Evolutionary conservation across 2,888 invertebrate genomes (phyloP).

Genomic region (Drosophila falleni): DNA sequence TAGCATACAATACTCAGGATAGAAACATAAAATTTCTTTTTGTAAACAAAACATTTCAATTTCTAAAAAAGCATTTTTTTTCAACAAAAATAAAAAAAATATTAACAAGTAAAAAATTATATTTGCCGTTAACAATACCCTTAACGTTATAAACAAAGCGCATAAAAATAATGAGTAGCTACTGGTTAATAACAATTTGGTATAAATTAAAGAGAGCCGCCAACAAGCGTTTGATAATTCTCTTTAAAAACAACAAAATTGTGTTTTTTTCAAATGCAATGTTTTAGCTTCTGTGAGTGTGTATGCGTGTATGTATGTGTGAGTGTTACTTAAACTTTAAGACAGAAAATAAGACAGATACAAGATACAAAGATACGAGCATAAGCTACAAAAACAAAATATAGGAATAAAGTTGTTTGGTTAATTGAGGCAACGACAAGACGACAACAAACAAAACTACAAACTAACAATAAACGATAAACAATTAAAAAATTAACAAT

Average conservation of each 20-base stretch:
- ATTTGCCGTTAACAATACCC: conserved; percentile 25
- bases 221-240: conserved; percentile 38
- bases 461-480: conserved; percentile 37
- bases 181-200: conserved; percentile 29
- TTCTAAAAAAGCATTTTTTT: too few relatives aligned
- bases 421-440: conserved; percentile 59
- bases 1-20: too few relatives aligned
- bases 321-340: conserved; percentile 1
- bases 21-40: too few relatives aligned
- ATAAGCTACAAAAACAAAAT: conserved; percentile 38
- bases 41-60: too few relatives aligned
- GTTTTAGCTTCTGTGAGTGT: conserved; percentile 18
- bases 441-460: conserved; percentile 65
- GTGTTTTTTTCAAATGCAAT: conserved; percentile 34
- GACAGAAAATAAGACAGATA: conserved; percentile 30
- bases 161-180: conserved; percentile 5
- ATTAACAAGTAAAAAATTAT: background rate
- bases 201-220: conserved; percentile 28
- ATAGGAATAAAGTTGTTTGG: conserved; percentile 7
- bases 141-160: conserved; percentile 13
- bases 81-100: background rate
- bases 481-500: conserved; percentile 41
- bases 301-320: conserved; percentile 5
- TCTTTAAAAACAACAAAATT: conserved; percentile 16
- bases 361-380: conserved; percentile 37